Percentiles rank a stretch among this genome's conserved stretches.
These are phyloP conservation scores for Sebastes flavidus DNA, from an alignment of 2,797 vertebrate genomes.

Conservation along the genomic window DNA sequence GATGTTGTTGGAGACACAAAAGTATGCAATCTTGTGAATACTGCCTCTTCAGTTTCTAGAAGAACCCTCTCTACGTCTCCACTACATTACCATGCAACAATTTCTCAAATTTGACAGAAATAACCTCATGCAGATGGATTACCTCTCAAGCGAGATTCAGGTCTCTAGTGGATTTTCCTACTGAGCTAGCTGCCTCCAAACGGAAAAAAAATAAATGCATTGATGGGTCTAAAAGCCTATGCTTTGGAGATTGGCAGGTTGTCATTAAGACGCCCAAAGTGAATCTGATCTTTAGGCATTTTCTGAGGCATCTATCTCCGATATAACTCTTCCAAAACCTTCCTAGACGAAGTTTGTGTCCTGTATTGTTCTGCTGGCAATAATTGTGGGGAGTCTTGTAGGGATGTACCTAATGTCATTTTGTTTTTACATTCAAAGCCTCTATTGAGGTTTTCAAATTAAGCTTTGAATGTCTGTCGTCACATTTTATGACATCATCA, in stretches of 20 bases:
- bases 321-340: neutral
- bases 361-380: neutral
- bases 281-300: neutral
- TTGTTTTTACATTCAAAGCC: neutral
- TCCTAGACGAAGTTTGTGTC: neutral
- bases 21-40: neutral
- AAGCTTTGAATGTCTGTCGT: neutral
- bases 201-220: neutral
- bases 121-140: neutral
- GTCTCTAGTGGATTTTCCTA: conserved; percentile 3
- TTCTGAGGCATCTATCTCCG: neutral
- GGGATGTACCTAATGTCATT: neutral
- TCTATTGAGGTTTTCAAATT: neutral
- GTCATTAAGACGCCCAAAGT: neutral
- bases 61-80: neutral
- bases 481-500: neutral
- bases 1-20: neutral
- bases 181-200: neutral
- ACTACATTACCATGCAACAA: neutral
- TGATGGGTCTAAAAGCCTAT: neutral
- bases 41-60: neutral
- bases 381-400: neutral
- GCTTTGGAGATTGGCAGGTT: neutral
- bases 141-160: neutral
- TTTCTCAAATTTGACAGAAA: conserved; percentile 5